Evolutionary conservation across 2,113 vertebrate species (phyloP).

Genomic region (Pipra filicauda): DNA sequence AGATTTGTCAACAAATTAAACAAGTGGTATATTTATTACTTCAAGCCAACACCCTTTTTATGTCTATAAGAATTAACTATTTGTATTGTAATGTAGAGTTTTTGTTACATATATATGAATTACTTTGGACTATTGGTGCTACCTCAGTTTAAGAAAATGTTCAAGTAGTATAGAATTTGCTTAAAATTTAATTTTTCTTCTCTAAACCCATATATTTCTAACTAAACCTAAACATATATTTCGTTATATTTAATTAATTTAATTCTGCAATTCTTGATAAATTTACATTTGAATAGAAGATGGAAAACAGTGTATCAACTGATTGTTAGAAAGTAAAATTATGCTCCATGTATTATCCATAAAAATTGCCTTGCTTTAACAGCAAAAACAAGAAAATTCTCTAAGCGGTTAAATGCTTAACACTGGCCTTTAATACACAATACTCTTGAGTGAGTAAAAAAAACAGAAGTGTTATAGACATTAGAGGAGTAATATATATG

Average conservation of each 20-base stretch:
- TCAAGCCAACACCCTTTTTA: background rate
- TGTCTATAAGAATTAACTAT: background rate
- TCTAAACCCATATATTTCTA: background rate
- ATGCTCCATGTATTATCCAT: accelerated
- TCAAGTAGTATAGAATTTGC: background rate
- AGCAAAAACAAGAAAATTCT: background rate
- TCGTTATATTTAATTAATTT: background rate
- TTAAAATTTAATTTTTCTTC: background rate
- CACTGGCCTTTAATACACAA: background rate
- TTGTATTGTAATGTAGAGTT: background rate
- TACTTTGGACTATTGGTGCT: accelerated
- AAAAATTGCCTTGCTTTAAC: background rate
- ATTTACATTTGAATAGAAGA: background rate
- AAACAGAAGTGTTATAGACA: background rate
- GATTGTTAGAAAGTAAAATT: background rate
- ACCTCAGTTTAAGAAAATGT: background rate
- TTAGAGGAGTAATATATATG: background rate
- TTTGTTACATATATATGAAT: background rate
- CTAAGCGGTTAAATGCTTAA: background rate
- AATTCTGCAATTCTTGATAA: background rate
- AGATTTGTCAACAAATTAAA: background rate
- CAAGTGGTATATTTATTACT: background rate
- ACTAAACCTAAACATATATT: background rate
- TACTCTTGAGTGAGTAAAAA: background rate
- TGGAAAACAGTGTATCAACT: background rate